A percentile compares a stretch with the other conserved stretches of the same genome.
Conservation (phyloP, 2,113 vertebrate genomes). For the Rattus norvegicus region DNA sequence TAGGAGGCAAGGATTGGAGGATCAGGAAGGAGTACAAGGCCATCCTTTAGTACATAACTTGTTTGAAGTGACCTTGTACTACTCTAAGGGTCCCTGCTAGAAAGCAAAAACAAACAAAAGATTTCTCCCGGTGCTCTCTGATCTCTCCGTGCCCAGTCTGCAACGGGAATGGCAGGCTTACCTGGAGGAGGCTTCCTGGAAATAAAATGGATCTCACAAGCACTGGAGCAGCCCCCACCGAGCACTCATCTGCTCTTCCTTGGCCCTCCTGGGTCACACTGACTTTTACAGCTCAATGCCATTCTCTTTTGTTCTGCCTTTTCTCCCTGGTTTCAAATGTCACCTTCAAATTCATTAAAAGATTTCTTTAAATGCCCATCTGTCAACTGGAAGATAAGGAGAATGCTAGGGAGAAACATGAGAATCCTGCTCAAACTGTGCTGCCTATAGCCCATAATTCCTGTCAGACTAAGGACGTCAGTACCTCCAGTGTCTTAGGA, state of each 20-base stretch:
- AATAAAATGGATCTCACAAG: not conserved
- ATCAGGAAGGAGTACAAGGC: too few species aligned
- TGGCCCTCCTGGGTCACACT: not conserved
- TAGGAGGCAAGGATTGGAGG: not conserved
- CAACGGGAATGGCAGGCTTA: not conserved
- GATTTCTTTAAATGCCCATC: conserved; percentile 38
- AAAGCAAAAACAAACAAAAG: not conserved
- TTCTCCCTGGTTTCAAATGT: conserved; percentile 36
- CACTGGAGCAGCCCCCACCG: not conserved
- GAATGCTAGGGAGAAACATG: conserved; percentile 11
- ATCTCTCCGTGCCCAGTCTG: not conserved
- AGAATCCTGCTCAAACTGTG: not conserved
- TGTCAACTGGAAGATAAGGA: conserved; percentile 50
- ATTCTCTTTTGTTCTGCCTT: conserved; percentile 41
- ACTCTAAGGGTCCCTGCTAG: too few species aligned
- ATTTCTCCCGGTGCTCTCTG: conserved; percentile 33
- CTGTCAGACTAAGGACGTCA: not conserved
- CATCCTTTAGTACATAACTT: not conserved
- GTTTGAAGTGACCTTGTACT: not conserved
- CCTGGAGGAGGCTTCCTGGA: not conserved
- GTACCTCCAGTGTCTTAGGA: too few species aligned
- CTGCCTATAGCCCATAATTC: not conserved
- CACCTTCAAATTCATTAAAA: conserved; percentile 46
- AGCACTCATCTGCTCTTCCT: not conserved
- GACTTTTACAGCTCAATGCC: not conserved